Conservation (phyloP, 2,113 vertebrate genomes). For the Nycticorax nycticorax region DNA sequence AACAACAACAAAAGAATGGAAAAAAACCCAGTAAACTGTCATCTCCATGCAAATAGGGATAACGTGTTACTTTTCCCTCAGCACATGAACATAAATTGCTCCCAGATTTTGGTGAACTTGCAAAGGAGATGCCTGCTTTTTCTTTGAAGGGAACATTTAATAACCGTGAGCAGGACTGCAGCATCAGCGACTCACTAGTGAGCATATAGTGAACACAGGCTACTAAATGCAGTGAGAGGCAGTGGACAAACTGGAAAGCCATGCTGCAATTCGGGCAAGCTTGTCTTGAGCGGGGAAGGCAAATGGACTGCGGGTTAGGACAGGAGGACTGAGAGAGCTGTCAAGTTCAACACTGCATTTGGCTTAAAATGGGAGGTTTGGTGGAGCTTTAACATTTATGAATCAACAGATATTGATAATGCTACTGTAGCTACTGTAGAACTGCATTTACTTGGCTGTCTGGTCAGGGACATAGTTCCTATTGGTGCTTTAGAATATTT, state of each 20-base stretch:
- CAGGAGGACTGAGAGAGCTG: not conserved
- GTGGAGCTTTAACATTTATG: not conserved
- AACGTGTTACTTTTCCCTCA: not conserved
- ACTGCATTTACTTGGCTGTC: not conserved
- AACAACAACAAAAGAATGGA: not conserved
- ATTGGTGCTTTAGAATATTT: not conserved
- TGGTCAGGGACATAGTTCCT: not conserved
- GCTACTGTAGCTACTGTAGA: not conserved
- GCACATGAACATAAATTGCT: not conserved
- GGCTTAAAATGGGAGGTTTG: not conserved
- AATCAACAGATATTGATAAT: not conserved
- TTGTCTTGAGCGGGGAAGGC: not conserved
- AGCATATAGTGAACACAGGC: not conserved
- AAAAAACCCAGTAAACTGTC: not conserved
- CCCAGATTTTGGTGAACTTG: not conserved
- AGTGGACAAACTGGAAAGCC: not conserved
- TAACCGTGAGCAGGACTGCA: not conserved
- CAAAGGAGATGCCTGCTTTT: not conserved
- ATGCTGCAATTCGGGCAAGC: not conserved
- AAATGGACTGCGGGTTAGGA: not conserved
- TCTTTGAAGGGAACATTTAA: not conserved
- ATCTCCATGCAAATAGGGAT: not conserved
- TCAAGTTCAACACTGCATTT: not conserved
- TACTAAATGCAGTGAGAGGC: not conserved
- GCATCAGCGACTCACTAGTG: not conserved